phyloP scores from a whole-genome alignment of 2,797 vertebrate genomes.

The Phoxinus dragarum region DNA sequence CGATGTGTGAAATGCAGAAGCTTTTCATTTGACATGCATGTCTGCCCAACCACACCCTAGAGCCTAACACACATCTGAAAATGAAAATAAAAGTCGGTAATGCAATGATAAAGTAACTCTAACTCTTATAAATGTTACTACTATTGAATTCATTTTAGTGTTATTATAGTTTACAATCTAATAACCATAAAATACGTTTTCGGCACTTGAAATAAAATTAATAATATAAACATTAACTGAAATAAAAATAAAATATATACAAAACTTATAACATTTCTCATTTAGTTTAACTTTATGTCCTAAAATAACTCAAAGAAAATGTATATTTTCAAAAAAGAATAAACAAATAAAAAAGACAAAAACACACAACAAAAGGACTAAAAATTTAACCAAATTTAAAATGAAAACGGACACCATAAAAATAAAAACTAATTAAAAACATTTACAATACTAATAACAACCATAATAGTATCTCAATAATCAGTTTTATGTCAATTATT shows the following conservation, averaged over 20 bases:
- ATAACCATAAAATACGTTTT: neutral
- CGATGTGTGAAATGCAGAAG: neutral
- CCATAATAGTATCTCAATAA: neutral
- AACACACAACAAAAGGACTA: too few species aligned
- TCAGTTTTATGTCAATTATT: too few species aligned
- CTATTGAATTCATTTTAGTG: neutral
- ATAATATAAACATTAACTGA: neutral
- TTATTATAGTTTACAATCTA: neutral
- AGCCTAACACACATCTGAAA: neutral
- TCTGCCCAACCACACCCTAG: neutral
- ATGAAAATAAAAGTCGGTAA: slow-evolving; percentile 19
- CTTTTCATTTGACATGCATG: neutral
- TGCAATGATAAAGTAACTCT: neutral
- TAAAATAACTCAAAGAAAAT: neutral
- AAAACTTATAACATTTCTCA: neutral
- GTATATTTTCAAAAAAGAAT: neutral
- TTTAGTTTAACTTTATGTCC: neutral
- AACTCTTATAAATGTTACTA: neutral
- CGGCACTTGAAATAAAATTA: neutral
- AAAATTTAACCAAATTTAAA: neutral
- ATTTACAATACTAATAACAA: neutral
- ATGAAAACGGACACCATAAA: neutral
- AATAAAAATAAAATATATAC: neutral
- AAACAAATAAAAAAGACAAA: neutral
- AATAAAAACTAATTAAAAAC: neutral